Base-by-base conservation (phyloP, 2,797 vertebrate genomes). In the Tauraco hartlaubi region DNA sequence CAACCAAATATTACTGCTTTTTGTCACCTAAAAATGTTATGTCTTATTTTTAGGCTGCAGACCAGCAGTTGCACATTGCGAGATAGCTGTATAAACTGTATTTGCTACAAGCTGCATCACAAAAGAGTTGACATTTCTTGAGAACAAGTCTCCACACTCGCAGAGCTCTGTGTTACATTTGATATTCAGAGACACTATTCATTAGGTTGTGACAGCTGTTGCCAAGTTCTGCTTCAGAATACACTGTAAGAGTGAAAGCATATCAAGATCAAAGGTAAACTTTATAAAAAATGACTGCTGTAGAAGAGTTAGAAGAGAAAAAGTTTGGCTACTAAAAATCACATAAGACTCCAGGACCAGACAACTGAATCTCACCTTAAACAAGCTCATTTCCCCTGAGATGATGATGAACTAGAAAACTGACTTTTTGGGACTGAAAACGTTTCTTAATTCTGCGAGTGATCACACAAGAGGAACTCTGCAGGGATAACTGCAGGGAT, bases 121-220 rank as follows among this genome's bases (percentile, higher is more conserved):
- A 88, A 79, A 95, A 89, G 73, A 96, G 62, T 58, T 96, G 95
- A 91, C 94, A 88, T 94, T 92, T 88, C 71, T 89, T 85, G 84
- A 85, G 94, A 96, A 90, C 64, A 88, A 95, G 91, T 67, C 93
- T 85, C 23, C 43, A 59, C 54, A 83, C 51, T 92, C 85, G 62
- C 56, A 88, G 90, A 88, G 63, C 72, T 88, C 28, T 62, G 71
- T 44, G 69, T 86, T 97, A 96, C 83, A 95, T 96, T 96, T 96
- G 95, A 96, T 95, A 96, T 83, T 95, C 76, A 91, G 94, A 91
- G 75, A 93, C 90, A 92, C 76, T 96, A 68, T 95, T 97, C 93
- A 94, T 95, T 85, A 88, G 49, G 88, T 95, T 93, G 92, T 73
- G 96, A 96, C 95, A 97, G 94, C 88, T 95, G 95, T 94, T 95